Base-by-base conservation (phyloP, 2,888 invertebrate genomes). In the Cryptocephalus primarius region DNA sequence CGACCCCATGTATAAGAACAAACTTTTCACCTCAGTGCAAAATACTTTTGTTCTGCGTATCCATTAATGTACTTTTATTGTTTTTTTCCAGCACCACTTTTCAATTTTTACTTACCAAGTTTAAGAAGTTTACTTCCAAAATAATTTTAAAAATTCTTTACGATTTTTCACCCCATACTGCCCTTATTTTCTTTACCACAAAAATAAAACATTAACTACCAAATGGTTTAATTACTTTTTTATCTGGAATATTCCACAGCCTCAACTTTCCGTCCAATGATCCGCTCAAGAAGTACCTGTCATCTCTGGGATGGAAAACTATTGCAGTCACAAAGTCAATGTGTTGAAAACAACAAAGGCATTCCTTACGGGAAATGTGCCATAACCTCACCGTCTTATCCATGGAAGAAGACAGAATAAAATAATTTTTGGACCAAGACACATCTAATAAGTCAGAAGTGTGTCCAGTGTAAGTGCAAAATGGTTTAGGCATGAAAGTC, bases 241-340 rank as follows among this genome's bases (percentile, higher is more conserved):
- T 99, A 67, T 99, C 97, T 0, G 97, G 96, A 64, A 99, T 99
- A 71, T 97, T 95, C 99, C 99, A 99, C 8, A 99, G 73, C n/a
- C 99, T 76, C 43, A 99, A 75, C 72, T 97, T 99, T 1, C 99
- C 97, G 70, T 99, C 99, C 41, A 99, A 73, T 13, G 95, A 95
- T 11, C 99, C 99, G 49, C 95, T 96, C 33, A 99, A 74, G 71
- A 99, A 99, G 70, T 96, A 84, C 31, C 88, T 72, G 66, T 89
- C 89, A 60, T 89, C 89, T 46, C 88, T 76, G 1, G 99, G 99
- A 72, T 99, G 95, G 70, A 99, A 99, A 45, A 92, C 96, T 60
- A 99, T 96, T 1, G 97, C 95, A 0, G 99, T 97, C 45, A 99
- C 97, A 68, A 97, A 97, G 72, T 99, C 97, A 54, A 96, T 94